These are phyloP conservation scores for Callinectes sapidus DNA, from an alignment of 2,888 invertebrate genomes.

Conservation along the genomic window DNA sequence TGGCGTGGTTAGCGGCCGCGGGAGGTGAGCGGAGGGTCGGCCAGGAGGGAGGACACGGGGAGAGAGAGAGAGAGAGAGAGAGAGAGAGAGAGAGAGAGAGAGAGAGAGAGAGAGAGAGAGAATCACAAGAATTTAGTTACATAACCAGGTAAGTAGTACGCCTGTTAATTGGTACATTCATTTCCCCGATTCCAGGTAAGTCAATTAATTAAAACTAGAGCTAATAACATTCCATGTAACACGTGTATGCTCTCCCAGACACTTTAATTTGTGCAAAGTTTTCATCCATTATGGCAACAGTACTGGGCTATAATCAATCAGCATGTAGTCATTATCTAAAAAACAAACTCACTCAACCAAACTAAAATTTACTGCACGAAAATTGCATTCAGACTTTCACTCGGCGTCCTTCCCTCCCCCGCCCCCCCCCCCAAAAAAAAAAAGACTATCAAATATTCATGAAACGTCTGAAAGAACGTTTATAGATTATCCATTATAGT, in stretches of 20 bases:
- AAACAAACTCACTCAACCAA: background rate
- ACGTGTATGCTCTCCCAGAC: background rate
- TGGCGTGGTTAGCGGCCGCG: conserved; percentile 52
- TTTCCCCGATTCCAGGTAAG: background rate
- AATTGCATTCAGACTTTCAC: background rate
- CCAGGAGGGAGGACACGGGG: conserved; percentile 27
- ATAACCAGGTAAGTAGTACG: background rate
- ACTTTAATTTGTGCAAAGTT: background rate
- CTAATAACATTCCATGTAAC: background rate
- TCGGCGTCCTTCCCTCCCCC: no score
- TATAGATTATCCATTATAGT: no score
- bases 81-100: background rate
- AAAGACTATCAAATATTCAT: no score
- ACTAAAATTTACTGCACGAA: background rate
- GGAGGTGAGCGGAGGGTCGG: conserved; percentile 38
- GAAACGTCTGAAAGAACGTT: no score
- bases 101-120: background rate
- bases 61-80: conserved; percentile 10
- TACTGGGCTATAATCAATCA: background rate
- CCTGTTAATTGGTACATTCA: background rate
- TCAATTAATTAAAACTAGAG: background rate
- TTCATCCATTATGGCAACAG: background rate
- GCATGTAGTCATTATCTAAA: background rate
- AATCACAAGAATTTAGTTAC: background rate
- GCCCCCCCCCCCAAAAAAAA: no score